These are phyloP conservation scores for Rhadina sibilatrix DNA, from an alignment of 2,113 vertebrate genomes.

Conservation along the genomic window DNA sequence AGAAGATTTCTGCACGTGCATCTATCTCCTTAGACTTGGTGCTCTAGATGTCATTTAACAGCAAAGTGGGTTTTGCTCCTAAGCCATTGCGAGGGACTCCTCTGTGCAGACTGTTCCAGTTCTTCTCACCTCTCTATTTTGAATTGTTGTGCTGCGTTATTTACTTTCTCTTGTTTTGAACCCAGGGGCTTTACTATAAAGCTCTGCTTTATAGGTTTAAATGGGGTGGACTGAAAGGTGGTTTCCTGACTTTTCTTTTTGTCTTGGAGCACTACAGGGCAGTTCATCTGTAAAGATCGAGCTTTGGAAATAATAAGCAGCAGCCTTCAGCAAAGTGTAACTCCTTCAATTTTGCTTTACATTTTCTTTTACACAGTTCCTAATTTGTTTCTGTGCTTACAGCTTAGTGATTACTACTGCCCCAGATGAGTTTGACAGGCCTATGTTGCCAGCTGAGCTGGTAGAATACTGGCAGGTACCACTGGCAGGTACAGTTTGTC, in stretches of 20 bases:
- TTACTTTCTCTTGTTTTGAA: neutral
- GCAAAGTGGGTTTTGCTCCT: neutral
- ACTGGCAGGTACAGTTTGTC: neutral
- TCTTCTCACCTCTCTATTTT: neutral
- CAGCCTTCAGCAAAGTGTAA: neutral
- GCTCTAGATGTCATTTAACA: neutral
- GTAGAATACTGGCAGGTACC: neutral
- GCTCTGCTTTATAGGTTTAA: neutral
- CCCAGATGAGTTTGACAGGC: neutral
- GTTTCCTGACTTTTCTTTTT: neutral
- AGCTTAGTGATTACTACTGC: neutral
- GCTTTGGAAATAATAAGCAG: neutral
- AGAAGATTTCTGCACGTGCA: neutral
- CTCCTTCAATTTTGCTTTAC: neutral
- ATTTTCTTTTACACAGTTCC: neutral
- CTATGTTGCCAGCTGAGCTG: neutral
- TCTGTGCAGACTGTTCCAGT: neutral
- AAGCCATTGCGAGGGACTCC: neutral
- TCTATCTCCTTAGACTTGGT: neutral
- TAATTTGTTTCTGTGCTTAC: neutral
- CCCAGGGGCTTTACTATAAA: neutral
- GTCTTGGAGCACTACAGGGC: neutral
- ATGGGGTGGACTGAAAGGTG: neutral
- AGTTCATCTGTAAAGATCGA: neutral
- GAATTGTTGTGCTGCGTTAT: neutral